Evolutionary conservation across 2,113 vertebrate species (phyloP).

Genomic region (Fregetta grallaria): DNA sequence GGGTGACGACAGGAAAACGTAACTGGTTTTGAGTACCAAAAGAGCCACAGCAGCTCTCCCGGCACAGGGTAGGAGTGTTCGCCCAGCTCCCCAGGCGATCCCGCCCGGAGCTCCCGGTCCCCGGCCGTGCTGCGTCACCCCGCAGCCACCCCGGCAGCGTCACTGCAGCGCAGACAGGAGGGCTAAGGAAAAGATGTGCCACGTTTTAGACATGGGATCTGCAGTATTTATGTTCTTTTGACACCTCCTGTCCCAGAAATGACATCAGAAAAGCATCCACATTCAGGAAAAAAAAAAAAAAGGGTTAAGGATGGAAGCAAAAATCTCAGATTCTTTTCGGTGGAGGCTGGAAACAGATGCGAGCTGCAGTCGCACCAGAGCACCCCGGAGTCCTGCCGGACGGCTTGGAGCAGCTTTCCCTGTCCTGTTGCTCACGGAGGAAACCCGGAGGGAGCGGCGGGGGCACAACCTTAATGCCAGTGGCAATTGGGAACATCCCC

Average conservation of each 20-base stretch:
- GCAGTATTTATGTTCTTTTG: not conserved
- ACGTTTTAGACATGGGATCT: rapidly evolving
- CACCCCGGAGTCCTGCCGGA: not conserved
- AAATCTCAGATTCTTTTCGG: rapidly evolving
- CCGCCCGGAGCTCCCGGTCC: not conserved
- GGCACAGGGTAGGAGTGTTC: rapidly evolving
- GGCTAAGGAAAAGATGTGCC: not conserved
- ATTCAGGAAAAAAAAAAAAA: not conserved
- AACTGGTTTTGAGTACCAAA: not conserved
- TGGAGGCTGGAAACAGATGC: not conserved
- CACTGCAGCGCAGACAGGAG: not conserved
- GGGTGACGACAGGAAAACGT: not conserved
- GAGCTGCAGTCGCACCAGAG: not conserved
- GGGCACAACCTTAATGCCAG: too few relatives aligned
- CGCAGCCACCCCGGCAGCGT: not conserved
- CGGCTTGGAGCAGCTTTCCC: not conserved
- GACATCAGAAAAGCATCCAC: not conserved
- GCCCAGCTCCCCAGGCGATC: not conserved
- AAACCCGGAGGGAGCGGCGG: not conserved
- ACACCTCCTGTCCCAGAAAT: not conserved
- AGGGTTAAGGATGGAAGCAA: not conserved
- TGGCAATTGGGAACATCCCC: not conserved
- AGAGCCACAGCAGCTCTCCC: not conserved
- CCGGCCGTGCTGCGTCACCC: not conserved
- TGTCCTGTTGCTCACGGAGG: not conserved